phyloP scores from a whole-genome alignment of 2,113 vertebrate genomes.

The Myotis lucifugus region DNA sequence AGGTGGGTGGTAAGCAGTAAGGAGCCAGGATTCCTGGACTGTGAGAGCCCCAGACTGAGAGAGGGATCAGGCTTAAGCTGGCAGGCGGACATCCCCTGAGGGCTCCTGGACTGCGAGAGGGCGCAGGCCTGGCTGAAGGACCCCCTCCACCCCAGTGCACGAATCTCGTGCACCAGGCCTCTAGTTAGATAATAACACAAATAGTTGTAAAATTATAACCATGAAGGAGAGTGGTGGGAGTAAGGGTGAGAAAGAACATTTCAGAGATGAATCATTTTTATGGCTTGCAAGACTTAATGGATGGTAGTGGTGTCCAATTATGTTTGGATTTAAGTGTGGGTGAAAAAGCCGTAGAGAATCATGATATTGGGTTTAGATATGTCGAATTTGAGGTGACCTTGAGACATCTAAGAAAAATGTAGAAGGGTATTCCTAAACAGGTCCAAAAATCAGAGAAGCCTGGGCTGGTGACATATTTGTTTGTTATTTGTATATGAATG shows the following conservation, averaged over 20 bases:
- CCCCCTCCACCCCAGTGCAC: too few species aligned
- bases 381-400: background rate
- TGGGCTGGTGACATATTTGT: background rate
- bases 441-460: background rate
- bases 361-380: background rate
- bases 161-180: too few species aligned
- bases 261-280: background rate
- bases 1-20: too few species aligned
- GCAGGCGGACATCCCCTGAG: too few species aligned
- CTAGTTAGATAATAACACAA: background rate
- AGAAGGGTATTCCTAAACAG: background rate
- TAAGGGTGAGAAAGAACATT: background rate
- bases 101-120: too few species aligned
- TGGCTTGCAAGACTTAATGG: background rate
- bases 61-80: too few species aligned
- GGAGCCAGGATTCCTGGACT: too few species aligned
- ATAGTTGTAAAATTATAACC: background rate
- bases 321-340: background rate
- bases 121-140: too few species aligned
- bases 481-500: background rate
- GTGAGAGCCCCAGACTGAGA: too few species aligned
- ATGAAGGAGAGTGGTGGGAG: background rate
- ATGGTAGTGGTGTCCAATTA: background rate
- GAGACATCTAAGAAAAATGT: background rate
- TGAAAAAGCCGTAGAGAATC: background rate